Base-by-base conservation (phyloP, 2,113 vertebrate species). In the Apaloderma vittatum region DNA sequence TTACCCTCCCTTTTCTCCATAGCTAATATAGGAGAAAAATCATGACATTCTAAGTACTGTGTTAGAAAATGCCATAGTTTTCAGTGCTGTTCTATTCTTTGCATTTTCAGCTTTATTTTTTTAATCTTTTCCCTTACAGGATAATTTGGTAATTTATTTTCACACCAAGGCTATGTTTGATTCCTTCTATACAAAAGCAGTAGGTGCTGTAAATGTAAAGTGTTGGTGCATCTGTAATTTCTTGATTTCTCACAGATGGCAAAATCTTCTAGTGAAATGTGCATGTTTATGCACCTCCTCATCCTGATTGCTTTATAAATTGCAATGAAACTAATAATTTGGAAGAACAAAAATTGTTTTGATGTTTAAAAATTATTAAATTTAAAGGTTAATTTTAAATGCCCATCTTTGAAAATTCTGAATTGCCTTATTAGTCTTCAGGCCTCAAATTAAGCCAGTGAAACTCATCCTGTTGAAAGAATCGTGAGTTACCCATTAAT, bases 171-270 rank as follows among this genome's bases (percentile, higher is more conserved):
- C 66, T 88, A 1, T 37, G 8, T 72, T 85, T 48, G 68, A 0
- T 90, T 23, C 51, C 36, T 85, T 81, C 36, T 82, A 4, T 82
- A 81, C 55, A 63, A 91, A 82, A 88, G 12, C 37, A 81, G 49
- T 73, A 49, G 24, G 32, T 87, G 36, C 73, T 87, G 81, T 82
- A 65, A 68, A 75, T 43, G n/a, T 62, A 51, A 92, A 74, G 17
- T 4, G 26, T 55, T 92, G 20, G 23, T 78, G 17, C 78, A 59
- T 72, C 76, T 73, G 40, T 62, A 84, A 80, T 80, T 76, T 91
- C 88, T 61, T 90, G n/a, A 32, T 87, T 93, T 90, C 40, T 87
- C 74, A 88, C 74, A 93, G 81, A 79, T 65, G 66, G 77, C 36
- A 93, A 82, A 82, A 62, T 93, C 61, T 83, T 76, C 36, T 82